These are phyloP conservation scores for Drosophila prolongata DNA, from an alignment of 2,888 invertebrate genomes.

Conservation along the genomic window DNA sequence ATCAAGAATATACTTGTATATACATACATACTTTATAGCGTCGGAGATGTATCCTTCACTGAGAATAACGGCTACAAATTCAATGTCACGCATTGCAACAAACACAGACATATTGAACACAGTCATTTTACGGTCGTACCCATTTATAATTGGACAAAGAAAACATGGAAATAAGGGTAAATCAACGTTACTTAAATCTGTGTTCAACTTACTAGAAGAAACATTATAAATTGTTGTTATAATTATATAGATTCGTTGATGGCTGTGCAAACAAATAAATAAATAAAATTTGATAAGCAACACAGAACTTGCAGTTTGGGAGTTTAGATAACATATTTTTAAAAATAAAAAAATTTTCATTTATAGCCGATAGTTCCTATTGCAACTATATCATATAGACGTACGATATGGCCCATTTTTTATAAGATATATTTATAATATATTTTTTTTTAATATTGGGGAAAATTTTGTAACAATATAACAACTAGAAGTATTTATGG, in stretches of 20 bases:
- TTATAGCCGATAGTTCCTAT: no score
- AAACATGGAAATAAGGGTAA: not conserved
- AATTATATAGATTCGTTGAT: not conserved
- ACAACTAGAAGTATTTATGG: not conserved
- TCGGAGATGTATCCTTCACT: no score
- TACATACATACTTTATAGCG: no score
- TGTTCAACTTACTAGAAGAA: conserved; percentile 1
- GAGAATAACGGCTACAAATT: not conserved
- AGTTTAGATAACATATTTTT: no score
- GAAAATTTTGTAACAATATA: not conserved
- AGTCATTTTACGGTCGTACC: conserved; percentile 6
- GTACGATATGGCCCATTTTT: no score
- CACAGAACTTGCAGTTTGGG: no score
- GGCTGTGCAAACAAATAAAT: not conserved
- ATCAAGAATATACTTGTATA: no score
- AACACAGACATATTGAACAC: conserved; percentile 5
- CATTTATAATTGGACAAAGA: not conserved
- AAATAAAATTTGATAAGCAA: no score
- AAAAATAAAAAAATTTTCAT: no score
- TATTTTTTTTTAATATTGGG: not conserved
- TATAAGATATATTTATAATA: no score
- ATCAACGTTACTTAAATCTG: conserved; percentile 4
- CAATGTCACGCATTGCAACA: conserved; percentile 3
- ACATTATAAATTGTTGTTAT: not conserved
- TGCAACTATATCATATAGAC: no score